Base-by-base conservation (phyloP, 2,113 vertebrate species). In the Equus przewalskii region DNA sequence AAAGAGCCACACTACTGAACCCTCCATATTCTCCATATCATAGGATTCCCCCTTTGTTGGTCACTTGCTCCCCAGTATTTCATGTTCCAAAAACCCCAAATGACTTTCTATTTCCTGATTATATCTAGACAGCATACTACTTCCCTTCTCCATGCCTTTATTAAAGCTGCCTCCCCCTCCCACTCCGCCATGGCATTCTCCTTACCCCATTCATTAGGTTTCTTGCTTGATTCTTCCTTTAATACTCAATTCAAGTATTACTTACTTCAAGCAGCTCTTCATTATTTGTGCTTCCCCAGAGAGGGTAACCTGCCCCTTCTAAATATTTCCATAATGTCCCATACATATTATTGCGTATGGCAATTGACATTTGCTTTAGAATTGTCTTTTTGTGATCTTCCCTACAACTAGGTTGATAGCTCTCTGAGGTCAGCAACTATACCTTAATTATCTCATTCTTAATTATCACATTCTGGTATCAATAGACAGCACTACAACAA, bases 1-100 rank as follows among this genome's bases (percentile, higher is more conserved):
- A 70, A 70, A 75, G 1, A 54, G 30, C 3, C 5, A 46, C 0
- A 82, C 2, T 28, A n/a, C 41, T 7, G 3, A n/a, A 18, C 6
- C 2, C 4, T 26, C 2, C 2, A 26, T 24, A 46, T n/a, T 58
- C 26, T 8, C 0, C 1, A 11, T 19, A 51, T 28, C 49, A 44
- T 30, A 0, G 8, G 11, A 44, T 44, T 49, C 2, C 3, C 18
- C 3, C 1, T 9, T 12, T 33, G 36, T 91, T 67, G 19, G 5
- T 51, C 5, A 70, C 18, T 75, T 58, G 16, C 5, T 78, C 1
- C 15, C 26, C 22, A 78, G 1, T 44, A 51, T 4, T 21, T 11
- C 16, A 28, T 82, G 10, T 6, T 62, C n/a, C 30, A 26, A 78
- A 26, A 44, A 89, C 3, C 46, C 1, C 0, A 64, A 24, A 51